Conservation (phyloP, 2,797 vertebrate species). For the Pterois miles region DNA sequence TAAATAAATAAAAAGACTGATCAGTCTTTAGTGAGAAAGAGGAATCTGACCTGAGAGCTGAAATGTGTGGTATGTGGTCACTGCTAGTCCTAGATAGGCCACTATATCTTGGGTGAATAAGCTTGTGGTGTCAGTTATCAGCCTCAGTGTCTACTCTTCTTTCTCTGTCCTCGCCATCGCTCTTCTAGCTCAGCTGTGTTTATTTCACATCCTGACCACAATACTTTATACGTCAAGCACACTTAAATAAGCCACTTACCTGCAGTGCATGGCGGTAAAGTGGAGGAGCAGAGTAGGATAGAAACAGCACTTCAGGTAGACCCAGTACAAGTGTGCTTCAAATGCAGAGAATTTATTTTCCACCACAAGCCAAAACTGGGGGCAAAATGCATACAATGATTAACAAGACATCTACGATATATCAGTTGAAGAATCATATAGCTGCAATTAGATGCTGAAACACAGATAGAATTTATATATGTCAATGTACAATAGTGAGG, state of each 20-base stretch:
- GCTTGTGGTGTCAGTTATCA: no score
- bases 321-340: background rate
- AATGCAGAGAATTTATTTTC: background rate
- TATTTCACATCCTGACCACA: background rate
- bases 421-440: background rate
- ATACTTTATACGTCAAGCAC: background rate
- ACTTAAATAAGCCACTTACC: background rate
- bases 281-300: background rate
- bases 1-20: no score
- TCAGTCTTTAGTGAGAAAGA: no score
- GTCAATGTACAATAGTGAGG: background rate
- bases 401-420: background rate
- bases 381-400: background rate
- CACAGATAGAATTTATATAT: background rate
- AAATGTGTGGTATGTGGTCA: background rate
- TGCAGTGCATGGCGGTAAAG: no score
- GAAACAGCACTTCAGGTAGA: background rate
- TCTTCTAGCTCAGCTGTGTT: no score
- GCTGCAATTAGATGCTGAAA: background rate
- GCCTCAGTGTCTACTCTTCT: no score
- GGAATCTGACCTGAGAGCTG: background rate
- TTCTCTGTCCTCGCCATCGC: no score
- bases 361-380: background rate
- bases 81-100: background rate
- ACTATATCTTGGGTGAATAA: background rate